Evolutionary conservation across 2,888 invertebrate genomes (phyloP), one percentile per base, ranked within the genome.

Genomic region (Brenthis ino): DNA sequence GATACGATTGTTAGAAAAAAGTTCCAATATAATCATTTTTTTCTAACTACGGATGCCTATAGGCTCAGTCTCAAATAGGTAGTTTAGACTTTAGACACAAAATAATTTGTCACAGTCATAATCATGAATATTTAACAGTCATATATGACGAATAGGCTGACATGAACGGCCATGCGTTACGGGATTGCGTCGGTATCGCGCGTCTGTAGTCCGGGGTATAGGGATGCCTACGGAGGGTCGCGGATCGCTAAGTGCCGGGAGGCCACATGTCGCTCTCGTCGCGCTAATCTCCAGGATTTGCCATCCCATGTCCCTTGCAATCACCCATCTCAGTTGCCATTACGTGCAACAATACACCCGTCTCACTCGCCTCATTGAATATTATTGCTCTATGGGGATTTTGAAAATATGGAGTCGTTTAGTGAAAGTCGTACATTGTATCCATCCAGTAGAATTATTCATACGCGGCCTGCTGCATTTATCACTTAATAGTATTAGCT

Each of bases 321-420:
- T 77, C 76, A 68, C 72, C 79, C 77, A 51, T 91, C 91, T 80
- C 86, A 72, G 81, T 90, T 82, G 72, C 77, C 77, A 76, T 74
- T 76, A 71, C 72, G 64, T 74, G 65, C 69, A 73, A 77, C 77
- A 79, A 83, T 88, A 85, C 82, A 82, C 82, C 85, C 82, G 81
- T 92, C 89, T 88, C 92, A 81, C 81, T 78, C 82, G 83, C 79
- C 88, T 89, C 91, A 91, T 91, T 91, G 91, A 91, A 92, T 91
- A 91, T 92, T 92, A 93, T 93, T 92, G 92, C 91, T 90, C 92
- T 91, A 89, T 91, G 84, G 93, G 93, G 93, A 93, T 93, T 92
- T 91, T 89, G 88, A 91, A 93, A 93, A 93, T 92, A 93, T 93
- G 93, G 90, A 92, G 86, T 89, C 93, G 91, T 91, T 93, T 93